These are phyloP conservation scores for Drosophila orosa DNA, from an alignment of 1,140 invertebrate genomes.

Conservation along the genomic window DNA sequence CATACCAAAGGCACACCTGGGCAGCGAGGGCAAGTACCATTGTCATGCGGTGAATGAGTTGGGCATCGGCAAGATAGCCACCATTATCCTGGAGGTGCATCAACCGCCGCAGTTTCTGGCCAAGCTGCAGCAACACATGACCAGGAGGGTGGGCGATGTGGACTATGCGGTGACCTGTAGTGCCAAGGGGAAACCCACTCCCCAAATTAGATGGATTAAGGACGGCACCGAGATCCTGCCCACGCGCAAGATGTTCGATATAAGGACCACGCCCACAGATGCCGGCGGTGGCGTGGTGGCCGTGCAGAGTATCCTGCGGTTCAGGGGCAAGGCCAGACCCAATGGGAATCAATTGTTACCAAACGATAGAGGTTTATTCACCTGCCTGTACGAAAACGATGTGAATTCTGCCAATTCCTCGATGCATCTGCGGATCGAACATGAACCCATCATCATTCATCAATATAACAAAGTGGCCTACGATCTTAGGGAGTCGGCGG, in stretches of 20 bases:
- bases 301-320: conserved; percentile 92
- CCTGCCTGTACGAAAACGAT: conserved; percentile 95
- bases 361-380: conserved; percentile 93
- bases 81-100: conserved; percentile 92
- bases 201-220: conserved; percentile 93
- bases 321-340: conserved; percentile 90
- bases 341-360: conserved; percentile 91
- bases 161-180: conserved; percentile 93
- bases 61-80: conserved; percentile 92
- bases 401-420: conserved; percentile 93
- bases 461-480: conserved; percentile 95
- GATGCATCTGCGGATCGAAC: conserved; percentile 95
- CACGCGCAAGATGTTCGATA: conserved; percentile 90
- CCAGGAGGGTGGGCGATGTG: conserved; percentile 91
- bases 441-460: conserved; percentile 93
- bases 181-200: conserved; percentile 94
- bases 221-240: conserved; percentile 92
- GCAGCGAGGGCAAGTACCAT: conserved; percentile 94
- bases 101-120: conserved; percentile 93
- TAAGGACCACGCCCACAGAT: conserved; percentile 90
- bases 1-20: conserved; percentile 92
- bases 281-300: conserved; percentile 90
- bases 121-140: conserved; percentile 92
- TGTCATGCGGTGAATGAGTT: conserved; percentile 96
- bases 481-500: conserved; percentile 92